Percentiles rank a stretch among this genome's conserved stretches.
Evolutionary conservation across 2,888 invertebrate genomes (phyloP).

Genomic region (Coremacera marginata): DNA sequence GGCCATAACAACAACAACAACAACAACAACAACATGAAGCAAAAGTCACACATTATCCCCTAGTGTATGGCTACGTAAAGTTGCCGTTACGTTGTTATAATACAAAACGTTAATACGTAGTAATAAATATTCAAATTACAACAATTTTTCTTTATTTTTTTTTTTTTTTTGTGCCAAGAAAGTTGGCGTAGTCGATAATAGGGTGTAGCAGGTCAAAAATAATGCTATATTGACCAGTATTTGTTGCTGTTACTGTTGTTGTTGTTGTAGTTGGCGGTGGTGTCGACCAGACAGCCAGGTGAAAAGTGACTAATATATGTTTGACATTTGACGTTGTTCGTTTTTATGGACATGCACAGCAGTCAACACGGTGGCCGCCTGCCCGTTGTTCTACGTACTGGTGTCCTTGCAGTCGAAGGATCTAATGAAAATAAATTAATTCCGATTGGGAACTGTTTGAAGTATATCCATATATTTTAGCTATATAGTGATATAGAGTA

Average conservation of each 20-base stretch:
- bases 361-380: constrained; percentile 19
- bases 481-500: not conserved
- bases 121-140: constrained; percentile 53
- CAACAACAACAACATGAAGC: constrained; percentile 2
- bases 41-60: constrained; percentile 37
- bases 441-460: constrained; percentile 28
- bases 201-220: constrained; percentile 19
- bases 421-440: constrained; percentile 29
- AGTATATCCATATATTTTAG: not conserved
- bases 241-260: constrained; percentile 6
- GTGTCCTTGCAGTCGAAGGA: constrained; percentile 9
- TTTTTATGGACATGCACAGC: constrained; percentile 30
- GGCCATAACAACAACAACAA: constrained; percentile 37
- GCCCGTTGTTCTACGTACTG: not conserved
- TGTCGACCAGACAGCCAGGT: constrained; percentile 20
- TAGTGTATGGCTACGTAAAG: constrained; percentile 10
- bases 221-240: constrained; percentile 31
- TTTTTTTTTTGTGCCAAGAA: not conserved
- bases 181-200: not conserved
- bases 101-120: constrained; percentile 48
- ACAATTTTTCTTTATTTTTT: constrained; percentile 40
- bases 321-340: constrained; percentile 31
- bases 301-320: constrained; percentile 36
- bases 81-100: not conserved
- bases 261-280: constrained; percentile 5